These are phyloP conservation scores for Cancer borealis DNA, from an alignment of 2,888 invertebrate species.

Conservation along the genomic window DNA sequence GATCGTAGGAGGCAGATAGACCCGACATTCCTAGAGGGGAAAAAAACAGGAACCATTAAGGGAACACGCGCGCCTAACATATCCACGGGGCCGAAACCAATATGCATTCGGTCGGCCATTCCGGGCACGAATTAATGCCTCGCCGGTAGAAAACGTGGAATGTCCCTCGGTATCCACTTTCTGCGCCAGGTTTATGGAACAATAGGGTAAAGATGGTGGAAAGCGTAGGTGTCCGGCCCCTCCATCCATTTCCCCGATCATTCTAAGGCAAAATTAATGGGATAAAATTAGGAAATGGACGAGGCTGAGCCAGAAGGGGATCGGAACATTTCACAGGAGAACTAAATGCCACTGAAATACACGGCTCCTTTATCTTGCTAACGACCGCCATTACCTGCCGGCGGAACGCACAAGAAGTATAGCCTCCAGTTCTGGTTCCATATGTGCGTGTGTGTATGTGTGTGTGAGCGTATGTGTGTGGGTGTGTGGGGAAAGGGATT, in stretches of 20 bases:
- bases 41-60: slow-evolving; percentile 10
- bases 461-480: slow-evolving; percentile 37
- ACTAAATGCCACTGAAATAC: slow-evolving; percentile 64
- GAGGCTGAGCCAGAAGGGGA: slow-evolving; percentile 50
- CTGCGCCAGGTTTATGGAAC: slow-evolving; percentile 27
- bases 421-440: slow-evolving; percentile 48
- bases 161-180: slow-evolving; percentile 27
- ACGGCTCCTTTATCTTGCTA: slow-evolving; percentile 54
- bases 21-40: background rate
- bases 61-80: slow-evolving; percentile 32
- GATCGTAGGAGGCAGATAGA: background rate
- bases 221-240: background rate
- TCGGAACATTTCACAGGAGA: slow-evolving; percentile 62
- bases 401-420: slow-evolving; percentile 56
- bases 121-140: slow-evolving; percentile 32
- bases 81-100: slow-evolving; percentile 26
- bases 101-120: slow-evolving; percentile 32
- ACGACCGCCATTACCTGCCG: slow-evolving; percentile 61
- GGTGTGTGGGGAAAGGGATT: no score
- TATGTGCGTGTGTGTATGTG: slow-evolving; percentile 54
- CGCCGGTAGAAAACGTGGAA: slow-evolving; percentile 17
- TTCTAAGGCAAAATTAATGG: slow-evolving; percentile 48
- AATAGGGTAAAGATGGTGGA: slow-evolving; percentile 32
- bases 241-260: background rate
- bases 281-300: slow-evolving; percentile 45